phyloP scores from a whole-genome alignment of 2,113 vertebrate genomes.

The Chionodraco myersi region DNA sequence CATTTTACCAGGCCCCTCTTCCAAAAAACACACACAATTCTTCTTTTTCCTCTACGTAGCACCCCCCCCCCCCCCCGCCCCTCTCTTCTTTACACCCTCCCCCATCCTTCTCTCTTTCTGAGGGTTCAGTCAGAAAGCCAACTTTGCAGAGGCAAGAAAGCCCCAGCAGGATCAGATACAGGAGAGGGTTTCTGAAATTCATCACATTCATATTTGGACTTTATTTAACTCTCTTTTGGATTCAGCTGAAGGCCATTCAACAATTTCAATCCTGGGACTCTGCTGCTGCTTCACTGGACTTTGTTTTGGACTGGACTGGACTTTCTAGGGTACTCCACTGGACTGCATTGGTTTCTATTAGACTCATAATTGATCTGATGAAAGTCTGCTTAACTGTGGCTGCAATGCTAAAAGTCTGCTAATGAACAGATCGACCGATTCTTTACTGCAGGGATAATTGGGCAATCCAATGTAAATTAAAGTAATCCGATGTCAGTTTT shows the following conservation, averaged over 20 bases:
- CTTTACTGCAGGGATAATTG: constrained; percentile 15
- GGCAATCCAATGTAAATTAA: constrained; percentile 8
- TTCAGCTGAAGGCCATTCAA: constrained; percentile 21
- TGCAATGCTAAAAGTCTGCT: constrained; percentile 20
- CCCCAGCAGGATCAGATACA: constrained; percentile 54
- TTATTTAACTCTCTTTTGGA: constrained; percentile 33
- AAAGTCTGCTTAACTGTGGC: constrained; percentile 13
- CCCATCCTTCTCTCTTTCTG: constrained; percentile 63
- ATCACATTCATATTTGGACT: constrained; percentile 40
- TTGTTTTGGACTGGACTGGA: constrained; percentile 45
- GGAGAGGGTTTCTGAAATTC: constrained; percentile 37
- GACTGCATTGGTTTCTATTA: constrained; percentile 27
- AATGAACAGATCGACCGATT: constrained; percentile 44
- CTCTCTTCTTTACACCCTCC: constrained; percentile 49
- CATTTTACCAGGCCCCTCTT: constrained; percentile 78
- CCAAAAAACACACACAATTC: constrained; percentile 72
- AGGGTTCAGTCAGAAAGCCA: constrained; percentile 66
- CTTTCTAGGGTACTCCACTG: constrained; percentile 9
- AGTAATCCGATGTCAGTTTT: constrained; percentile 1
- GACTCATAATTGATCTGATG: neutral
- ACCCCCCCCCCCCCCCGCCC: constrained; percentile 45
- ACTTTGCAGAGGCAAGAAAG: constrained; percentile 65
- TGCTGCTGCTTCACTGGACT: constrained; percentile 42
- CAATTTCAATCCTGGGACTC: constrained; percentile 13
- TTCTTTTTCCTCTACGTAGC: constrained; percentile 80